Base-by-base conservation (phyloP, 2,797 vertebrate species). In the Myotis vivesi region DNA sequence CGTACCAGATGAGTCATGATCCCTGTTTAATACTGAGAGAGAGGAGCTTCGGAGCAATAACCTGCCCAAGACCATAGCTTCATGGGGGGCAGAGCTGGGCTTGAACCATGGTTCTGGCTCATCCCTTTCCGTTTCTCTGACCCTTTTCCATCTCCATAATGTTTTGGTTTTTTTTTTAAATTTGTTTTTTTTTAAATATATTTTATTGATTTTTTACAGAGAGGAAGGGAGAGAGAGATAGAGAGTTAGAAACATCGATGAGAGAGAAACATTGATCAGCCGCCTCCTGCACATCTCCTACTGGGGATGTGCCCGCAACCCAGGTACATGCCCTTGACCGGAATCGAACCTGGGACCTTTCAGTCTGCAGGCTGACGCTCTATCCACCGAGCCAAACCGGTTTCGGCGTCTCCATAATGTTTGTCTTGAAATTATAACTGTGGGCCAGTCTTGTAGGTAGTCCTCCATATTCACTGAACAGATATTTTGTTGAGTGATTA, bases 1-100 rank as follows among this genome's bases (percentile, higher is more conserved):
- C 41, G 16, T 12, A 13, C 62, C 8, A 81, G 23, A 8, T 2
- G 9, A 22, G 13, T 36, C 16, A 0, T 3, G 81, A 11, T 8
- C 30, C 86, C 38, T 4, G 0, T 38, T 41, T n/a, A 3, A 44
- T 5, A 13, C 41, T 0, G 17, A 59, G 25, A 22, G 36, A 30
- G 5, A 12, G 4, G 46, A 62, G 46, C 22, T 36, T 55, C 13
- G 16, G 66, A 38, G 81, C 57, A 30, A 38, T 10, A 10, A 41
- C 66, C 19, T 16, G 9, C 89, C 46, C 30, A 2, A 8, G 57
- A 38, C 62, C 71, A 2, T 46, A 7, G 22, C 10, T 36, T 76
- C 8, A 0, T 9, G 22, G 38, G 53, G 46, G 62, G 17, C 62
- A 62, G 49, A 36, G 13, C 25, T 66, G 51, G 51, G 7, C 28